Evolutionary conservation across 1,140 invertebrate genomes (phyloP), one percentile per base, ranked within the genome.

Genomic region (Apis cerana): DNA sequence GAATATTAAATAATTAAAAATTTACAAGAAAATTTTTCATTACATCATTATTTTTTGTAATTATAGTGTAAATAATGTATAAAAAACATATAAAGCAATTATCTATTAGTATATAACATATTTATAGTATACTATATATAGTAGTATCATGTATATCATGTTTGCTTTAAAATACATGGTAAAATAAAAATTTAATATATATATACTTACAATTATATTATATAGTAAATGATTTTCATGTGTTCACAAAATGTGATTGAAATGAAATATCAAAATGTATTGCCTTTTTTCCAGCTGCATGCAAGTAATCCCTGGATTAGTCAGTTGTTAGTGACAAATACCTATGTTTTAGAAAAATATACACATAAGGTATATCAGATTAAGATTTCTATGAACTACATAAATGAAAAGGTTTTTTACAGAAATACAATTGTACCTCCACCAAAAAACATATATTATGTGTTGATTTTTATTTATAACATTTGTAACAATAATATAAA

Each of bases 261-360:
- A 87, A 89, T 80, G 90, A 82, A 88, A 91, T 89, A 85, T 87
- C 87, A 89, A 90, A 85, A 83, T 89, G 89, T 84, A 89, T 87
- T 90, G 90, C 88, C 86, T 91, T 92, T 89, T 89, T 81, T 93
- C 92, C 93, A 87, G 92, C 92, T 94, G 92, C 91, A 92, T 93
- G 93, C 91, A 91, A 92, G 90, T 85, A 91, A 91, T 83, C 86
- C 88, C 67, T 88, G 77, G 77, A 88, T 91, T 89, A 89, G 80
- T 86, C 68, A 83, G 71, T 86, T 89, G 83, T 91, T 90, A 90
- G 83, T 92, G 82, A 91, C 86, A 86, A 75, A 85, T 85, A 68
- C 54, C 83, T 84, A 68, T 76, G 67, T 84, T 80, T 79, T 87
- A 72, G 43, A 77, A 65, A 84, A 82, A 83, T 83, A 58, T 64